Evolutionary conservation across 2,888 invertebrate genomes (phyloP), one percentile per base, ranked within the genome.

Genomic region (Zelleria hepariella): DNA sequence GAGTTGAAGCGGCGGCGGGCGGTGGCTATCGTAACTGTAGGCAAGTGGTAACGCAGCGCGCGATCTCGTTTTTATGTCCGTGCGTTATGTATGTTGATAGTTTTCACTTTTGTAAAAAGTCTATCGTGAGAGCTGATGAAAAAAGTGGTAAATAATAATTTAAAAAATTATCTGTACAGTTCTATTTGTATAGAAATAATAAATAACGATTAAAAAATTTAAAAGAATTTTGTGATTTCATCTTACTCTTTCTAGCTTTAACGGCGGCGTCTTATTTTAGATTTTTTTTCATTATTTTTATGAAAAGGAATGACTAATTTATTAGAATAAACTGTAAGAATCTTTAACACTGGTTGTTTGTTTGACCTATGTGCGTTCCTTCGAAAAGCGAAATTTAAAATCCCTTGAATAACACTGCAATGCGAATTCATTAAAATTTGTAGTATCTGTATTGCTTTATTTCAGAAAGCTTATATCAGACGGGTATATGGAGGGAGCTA

Each of bases 171-270:
- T 88, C 88, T 90, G 90, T 90, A 90, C 90, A 90, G 89, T 89
- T 86, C 86, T 90, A 89, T 90, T 90, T 89, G 90, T 90, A 90
- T 90, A 90, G 90, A 89, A 89, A 86, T 89, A 89, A 89, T 86
- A 84, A 89, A 89, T 87, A 88, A 90, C 77, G 83, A 89, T 88
- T 87, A 77, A 85, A 89, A 86, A 82, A 78, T 76, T 80, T 74
- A 77, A 85, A 82, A 84, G 73, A 75, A 84, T 78, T 82, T 86
- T 86, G 86, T 88, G 86, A 86, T 86, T 86, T 87, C 80, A 81
- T 78, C 78, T 80, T 75, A 73, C 69, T 74, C 69, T 72, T 63
- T 70, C 65, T 69, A 68, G 64, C 15, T 25, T 55, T 73, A 69
- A 68, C 48, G 48, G 48, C n/a, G 8, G 48, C 48, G 49, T 18